These are phyloP conservation scores for Lates japonicus DNA, from an alignment of 2,797 vertebrate species.

Conservation along the genomic window DNA sequence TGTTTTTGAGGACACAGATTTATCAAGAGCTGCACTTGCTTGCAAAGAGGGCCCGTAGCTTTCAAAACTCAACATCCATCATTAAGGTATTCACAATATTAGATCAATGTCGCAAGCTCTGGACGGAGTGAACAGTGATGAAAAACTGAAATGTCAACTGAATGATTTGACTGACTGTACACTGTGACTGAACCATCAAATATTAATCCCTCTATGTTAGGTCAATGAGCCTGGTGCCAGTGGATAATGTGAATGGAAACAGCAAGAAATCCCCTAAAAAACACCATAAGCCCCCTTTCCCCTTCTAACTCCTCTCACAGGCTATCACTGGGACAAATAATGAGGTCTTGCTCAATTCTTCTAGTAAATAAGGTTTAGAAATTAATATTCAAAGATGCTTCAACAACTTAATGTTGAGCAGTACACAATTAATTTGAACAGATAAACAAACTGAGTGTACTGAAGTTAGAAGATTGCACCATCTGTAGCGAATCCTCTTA, in stretches of 20 bases:
- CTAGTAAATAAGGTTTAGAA: conserved; percentile 1
- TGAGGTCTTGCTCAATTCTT: background rate
- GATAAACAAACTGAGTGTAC: background rate
- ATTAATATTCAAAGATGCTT: background rate
- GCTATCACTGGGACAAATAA: background rate
- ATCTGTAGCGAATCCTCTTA: conserved; percentile 21
- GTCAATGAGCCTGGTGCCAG: background rate
- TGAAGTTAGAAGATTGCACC: background rate
- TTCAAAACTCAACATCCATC: conserved; percentile 19
- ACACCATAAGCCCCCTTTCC: background rate
- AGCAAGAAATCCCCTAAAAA: conserved; percentile 5
- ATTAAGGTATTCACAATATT: background rate
- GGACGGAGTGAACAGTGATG: background rate
- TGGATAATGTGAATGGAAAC: conserved; percentile 29
- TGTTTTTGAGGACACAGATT: conserved; percentile 19
- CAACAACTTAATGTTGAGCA: conserved; percentile 4
- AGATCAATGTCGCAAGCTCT: conserved; percentile 6
- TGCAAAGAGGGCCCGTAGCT: background rate
- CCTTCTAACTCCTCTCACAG: background rate
- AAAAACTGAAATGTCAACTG: background rate
- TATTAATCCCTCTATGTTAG: conserved; percentile 32
- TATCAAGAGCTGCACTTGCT: background rate
- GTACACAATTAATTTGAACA: conserved; percentile 1
- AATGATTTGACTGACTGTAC: conserved; percentile 11
- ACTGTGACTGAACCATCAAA: background rate